phyloP scores from a whole-genome alignment of 2,113 vertebrate species.

The Xerus inauris region DNA sequence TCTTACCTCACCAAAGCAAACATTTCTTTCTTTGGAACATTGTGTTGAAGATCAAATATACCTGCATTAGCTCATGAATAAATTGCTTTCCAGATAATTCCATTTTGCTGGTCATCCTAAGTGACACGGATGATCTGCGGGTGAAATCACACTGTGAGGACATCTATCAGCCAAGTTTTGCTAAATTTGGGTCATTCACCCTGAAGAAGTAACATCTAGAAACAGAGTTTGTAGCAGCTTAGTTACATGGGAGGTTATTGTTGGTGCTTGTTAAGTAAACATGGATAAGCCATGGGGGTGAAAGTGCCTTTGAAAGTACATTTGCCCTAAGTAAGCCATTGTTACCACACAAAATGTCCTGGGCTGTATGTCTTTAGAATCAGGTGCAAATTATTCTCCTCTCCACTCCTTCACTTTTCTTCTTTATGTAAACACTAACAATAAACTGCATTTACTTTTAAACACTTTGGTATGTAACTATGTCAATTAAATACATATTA shows the following conservation, averaged over 20 bases:
- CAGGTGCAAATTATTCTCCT: neutral
- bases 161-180: neutral
- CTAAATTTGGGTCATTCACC: neutral
- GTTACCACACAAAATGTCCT: neutral
- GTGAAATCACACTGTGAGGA: neutral
- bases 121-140: neutral
- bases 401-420: neutral
- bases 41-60: neutral
- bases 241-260: neutral
- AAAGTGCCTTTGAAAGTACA: neutral
- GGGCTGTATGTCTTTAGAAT: neutral
- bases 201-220: neutral
- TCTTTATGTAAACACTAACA: neutral
- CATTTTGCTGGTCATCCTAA: neutral
- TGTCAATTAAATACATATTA: slow-evolving; percentile 18
- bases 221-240: neutral
- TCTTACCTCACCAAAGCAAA: neutral
- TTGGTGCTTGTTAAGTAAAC: neutral
- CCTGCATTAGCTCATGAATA: neutral
- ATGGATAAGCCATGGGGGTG: neutral
- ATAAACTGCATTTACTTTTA: neutral
- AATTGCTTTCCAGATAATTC: neutral
- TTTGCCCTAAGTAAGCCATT: neutral
- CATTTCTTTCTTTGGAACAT: neutral
- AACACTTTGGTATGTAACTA: neutral